Conservation (phyloP, 2,888 invertebrate species). For the Dendrolimus houi region DNA sequence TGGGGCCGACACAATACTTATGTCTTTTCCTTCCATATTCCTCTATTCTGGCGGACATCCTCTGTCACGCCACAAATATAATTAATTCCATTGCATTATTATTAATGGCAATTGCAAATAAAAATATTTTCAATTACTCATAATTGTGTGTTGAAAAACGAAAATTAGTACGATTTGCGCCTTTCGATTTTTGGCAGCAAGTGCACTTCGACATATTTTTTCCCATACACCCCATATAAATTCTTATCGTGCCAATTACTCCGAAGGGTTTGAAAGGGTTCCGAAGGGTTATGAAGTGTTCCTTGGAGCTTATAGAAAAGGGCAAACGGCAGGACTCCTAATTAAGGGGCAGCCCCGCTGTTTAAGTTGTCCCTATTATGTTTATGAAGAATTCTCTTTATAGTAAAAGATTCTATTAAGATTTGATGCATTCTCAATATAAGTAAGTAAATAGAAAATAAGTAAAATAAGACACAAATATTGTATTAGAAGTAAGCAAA, state of each 20-base stretch:
- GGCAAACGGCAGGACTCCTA: slow-evolving; percentile 70
- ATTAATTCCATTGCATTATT: too few relatives aligned
- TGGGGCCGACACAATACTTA: too few relatives aligned
- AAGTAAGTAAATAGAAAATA: too few relatives aligned
- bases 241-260: slow-evolving; percentile 73
- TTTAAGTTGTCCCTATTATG: slow-evolving; percentile 19
- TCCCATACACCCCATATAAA: slow-evolving; percentile 62
- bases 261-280: slow-evolving; percentile 45
- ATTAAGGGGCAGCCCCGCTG: slow-evolving; percentile 63
- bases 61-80: too few relatives aligned
- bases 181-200: slow-evolving; percentile 49
- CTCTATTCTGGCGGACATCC: too few relatives aligned
- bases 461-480: too few relatives aligned
- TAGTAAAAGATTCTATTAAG: background rate
- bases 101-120: too few relatives aligned
- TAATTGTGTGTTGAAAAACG: background rate
- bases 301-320: slow-evolving; percentile 48
- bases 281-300: slow-evolving; percentile 49
- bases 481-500: too few relatives aligned
- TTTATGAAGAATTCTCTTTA: slow-evolving; percentile 6
- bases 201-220: slow-evolving; percentile 35
- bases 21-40: too few relatives aligned
- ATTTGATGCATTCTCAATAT: background rate
- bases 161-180: slow-evolving; percentile 28
- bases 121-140: too few relatives aligned